These are phyloP conservation scores for Notolepis coatsorum DNA, from an alignment of 2,797 vertebrate species.

Conservation along the genomic window DNA sequence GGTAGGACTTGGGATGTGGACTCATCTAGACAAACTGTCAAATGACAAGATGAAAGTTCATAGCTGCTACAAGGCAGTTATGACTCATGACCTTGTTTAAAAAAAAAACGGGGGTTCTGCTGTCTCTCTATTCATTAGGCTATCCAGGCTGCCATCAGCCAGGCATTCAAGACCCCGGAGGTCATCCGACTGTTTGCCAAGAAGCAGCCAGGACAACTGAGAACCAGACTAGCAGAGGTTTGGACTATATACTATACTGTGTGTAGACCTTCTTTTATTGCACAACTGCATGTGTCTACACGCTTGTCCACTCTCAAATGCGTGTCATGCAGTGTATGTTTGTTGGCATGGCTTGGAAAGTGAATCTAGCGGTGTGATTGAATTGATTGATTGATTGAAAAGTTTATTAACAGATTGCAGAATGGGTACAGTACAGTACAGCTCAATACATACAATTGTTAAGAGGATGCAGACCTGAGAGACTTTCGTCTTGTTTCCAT, in stretches of 20 bases:
- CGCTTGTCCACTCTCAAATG: background rate
- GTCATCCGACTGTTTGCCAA: conserved; percentile 98
- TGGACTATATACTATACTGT: conserved; percentile 10
- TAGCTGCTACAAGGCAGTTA: background rate
- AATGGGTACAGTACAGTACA: too few relatives aligned
- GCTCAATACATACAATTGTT: too few relatives aligned
- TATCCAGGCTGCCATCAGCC: conserved; percentile 98
- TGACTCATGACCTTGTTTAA: background rate
- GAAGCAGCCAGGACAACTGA: conserved; percentile 96
- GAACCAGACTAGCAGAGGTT: conserved; percentile 95
- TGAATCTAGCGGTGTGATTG: conserved; percentile 22
- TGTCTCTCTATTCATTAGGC: conserved; percentile 80
- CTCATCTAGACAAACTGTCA: background rate
- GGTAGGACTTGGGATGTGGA: conserved; percentile 74
- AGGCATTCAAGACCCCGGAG: conserved; percentile 98
- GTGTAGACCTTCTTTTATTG: background rate
- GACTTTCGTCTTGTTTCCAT: too few relatives aligned
- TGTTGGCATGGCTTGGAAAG: conserved; percentile 1
- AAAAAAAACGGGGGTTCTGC: background rate
- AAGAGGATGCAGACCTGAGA: too few relatives aligned
- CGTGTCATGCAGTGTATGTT: conserved; percentile 4
- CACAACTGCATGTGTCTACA: background rate
- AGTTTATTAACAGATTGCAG: too few relatives aligned
- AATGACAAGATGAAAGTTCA: background rate
- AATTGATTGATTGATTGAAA: too few relatives aligned